Conservation (phyloP, 2,888 invertebrate genomes). For the Eristalinus sepulchralis region DNA sequence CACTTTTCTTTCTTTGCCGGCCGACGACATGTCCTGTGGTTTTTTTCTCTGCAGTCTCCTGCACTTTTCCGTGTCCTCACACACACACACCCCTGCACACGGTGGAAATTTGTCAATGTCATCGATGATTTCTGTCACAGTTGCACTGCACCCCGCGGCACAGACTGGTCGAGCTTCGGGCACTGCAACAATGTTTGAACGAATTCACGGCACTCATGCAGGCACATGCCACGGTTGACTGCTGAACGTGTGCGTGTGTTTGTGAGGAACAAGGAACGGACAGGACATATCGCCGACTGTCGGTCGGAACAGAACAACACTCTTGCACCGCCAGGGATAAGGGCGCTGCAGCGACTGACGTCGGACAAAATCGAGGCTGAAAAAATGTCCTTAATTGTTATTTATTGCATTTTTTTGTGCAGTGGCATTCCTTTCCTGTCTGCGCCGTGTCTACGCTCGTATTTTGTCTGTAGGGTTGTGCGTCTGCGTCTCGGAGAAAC, state of each 20-base stretch:
- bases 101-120: slow-evolving; percentile 73
- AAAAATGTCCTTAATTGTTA: slow-evolving; percentile 68
- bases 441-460: not conserved
- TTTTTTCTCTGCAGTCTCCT: slow-evolving; percentile 14
- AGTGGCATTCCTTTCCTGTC: slow-evolving; percentile 3
- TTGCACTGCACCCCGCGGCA: slow-evolving; percentile 38
- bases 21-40: slow-evolving; percentile 4
- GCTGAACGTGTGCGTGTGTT: slow-evolving; percentile 22
- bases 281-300: slow-evolving; percentile 28
- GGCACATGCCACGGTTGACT: not conserved
- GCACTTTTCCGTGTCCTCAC: slow-evolving; percentile 14
- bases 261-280: slow-evolving; percentile 22
- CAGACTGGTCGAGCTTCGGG: not conserved
- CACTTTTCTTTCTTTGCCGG: slow-evolving; percentile 43
- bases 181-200: slow-evolving; percentile 52
- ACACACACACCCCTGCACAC: slow-evolving; percentile 27
- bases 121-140: slow-evolving; percentile 72
- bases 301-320: slow-evolving; percentile 46
- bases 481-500: not conserved
- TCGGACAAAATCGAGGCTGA: slow-evolving; percentile 17
- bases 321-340: slow-evolving; percentile 49
- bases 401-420: slow-evolving; percentile 64
- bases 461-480: not conserved
- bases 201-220: slow-evolving; percentile 55
- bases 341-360: not conserved